Evolutionary conservation across 2,113 vertebrate genomes (phyloP).

Genomic region (Saimiri boliviensis): DNA sequence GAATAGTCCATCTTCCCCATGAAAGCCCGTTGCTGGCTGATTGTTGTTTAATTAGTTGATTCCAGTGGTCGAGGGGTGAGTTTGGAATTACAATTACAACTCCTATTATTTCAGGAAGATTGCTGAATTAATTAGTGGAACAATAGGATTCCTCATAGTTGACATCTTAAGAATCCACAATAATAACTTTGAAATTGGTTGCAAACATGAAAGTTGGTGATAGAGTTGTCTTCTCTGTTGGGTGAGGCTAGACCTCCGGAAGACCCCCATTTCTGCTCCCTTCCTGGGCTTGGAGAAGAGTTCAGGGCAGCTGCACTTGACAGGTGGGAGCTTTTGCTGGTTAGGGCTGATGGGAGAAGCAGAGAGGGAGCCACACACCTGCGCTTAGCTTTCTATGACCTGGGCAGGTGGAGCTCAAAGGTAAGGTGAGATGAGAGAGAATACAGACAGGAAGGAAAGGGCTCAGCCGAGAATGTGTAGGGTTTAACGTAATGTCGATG

Average conservation of each 20-base stretch:
- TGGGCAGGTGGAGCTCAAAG: background rate
- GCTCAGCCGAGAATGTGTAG: background rate
- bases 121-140: constrained; percentile 84
- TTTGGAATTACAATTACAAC: constrained; percentile 82
- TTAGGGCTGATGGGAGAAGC: background rate
- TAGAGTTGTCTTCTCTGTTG: constrained; percentile 34
- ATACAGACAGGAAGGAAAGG: background rate
- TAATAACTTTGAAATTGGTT: constrained; percentile 73
- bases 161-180: constrained; percentile 79
- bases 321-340: background rate
- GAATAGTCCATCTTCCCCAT: constrained; percentile 82
- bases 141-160: constrained; percentile 80
- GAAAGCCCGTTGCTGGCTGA: constrained; percentile 77
- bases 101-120: constrained; percentile 83
- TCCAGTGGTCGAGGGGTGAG: constrained; percentile 85
- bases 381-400: background rate
- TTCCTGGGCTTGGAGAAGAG: background rate
- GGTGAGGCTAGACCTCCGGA: background rate
- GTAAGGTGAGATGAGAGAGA: background rate
- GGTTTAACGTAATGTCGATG: background rate
- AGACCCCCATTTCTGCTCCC: background rate
- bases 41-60: constrained; percentile 88
- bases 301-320: background rate
- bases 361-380: background rate
- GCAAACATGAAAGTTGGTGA: background rate